These are phyloP conservation scores for Sitophilus oryzae DNA, from an alignment of 1,140 invertebrate genomes.

Conservation along the genomic window DNA sequence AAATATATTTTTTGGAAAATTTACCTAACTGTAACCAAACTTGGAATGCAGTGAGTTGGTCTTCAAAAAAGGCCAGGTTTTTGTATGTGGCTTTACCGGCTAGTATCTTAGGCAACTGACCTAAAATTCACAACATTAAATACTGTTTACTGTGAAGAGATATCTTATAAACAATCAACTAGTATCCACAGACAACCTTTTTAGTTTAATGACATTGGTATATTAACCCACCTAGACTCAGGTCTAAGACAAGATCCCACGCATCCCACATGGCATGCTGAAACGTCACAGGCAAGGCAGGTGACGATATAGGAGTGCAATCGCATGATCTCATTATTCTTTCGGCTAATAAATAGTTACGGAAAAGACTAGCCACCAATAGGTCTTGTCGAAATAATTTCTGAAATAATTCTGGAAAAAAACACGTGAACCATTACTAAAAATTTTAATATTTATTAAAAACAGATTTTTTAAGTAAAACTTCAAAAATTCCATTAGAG, in stretches of 20 bases:
- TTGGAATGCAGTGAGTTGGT: slow-evolving; percentile 98
- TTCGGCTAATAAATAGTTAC: slow-evolving; percentile 96
- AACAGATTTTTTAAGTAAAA: too few relatives aligned
- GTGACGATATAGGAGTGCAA: slow-evolving; percentile 89
- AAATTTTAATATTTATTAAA: neutral
- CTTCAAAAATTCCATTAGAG: too few relatives aligned
- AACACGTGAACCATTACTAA: neutral
- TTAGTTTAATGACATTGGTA: too few relatives aligned
- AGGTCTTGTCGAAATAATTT: slow-evolving; percentile 95
- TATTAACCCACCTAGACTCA: neutral
- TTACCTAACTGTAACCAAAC: slow-evolving; percentile 82
- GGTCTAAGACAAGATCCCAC: slow-evolving; percentile 48
- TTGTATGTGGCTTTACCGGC: slow-evolving; percentile 59
- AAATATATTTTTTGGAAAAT: neutral
- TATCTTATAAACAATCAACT: neutral
- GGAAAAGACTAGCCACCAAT: slow-evolving; percentile 94
- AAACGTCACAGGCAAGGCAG: slow-evolving; percentile 83
- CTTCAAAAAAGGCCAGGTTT: slow-evolving; percentile 93
- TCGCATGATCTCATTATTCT: slow-evolving; percentile 94
- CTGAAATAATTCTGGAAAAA: slow-evolving; percentile 81
- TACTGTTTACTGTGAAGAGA: neutral
- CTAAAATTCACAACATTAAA: neutral
- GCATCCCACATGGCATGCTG: slow-evolving; percentile 92
- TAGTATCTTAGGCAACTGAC: slow-evolving; percentile 74
- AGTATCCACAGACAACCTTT: too few relatives aligned